Evolutionary conservation across 2,888 invertebrate species (phyloP), one percentile per base, ranked within the genome.

Genomic region (Ceramica pisi): DNA sequence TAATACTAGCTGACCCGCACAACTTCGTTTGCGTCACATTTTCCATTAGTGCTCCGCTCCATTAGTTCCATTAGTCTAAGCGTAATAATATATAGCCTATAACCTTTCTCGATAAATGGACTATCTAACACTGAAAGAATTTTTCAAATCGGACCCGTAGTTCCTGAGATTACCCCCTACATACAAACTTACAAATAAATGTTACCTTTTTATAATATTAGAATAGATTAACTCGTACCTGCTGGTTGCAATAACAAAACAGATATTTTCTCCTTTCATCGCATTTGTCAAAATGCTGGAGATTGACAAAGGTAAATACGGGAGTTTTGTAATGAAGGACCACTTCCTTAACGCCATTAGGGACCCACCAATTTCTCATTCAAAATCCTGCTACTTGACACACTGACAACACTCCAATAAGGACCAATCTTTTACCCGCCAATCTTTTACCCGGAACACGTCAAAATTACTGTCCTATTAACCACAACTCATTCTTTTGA

Each of bases 401-500:
- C 12, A 70, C 57, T 41, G 12, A 41, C 35, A 59, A 80, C 38
- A 44, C 53, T 19, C 48, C 75, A 62, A 59, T 53, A 69, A 75
- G 23, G 31, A 50, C 62, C 66, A 69, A 75, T 67, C 41, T 80
- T 60, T 70, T 61, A 69, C 72, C 38, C 66, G 12, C 57, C 63
- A 70, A 70, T 70, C 56, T 80, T 69, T 75, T 51, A 71, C 71
- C 35, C 73, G 9, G 46, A 31, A 16, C 61, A 73, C 57, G 57
- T 68, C 56, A 62, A 81, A 81, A 71, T 81, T 67, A 77, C 67
- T 68, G 79, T 76, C 59, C 56, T 66, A 48, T 71, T 81, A 63
- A 69, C 44, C 57, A 44, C n/a, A 70, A 63, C 26, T 71, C 65
- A 67, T 75, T 81, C 67, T 70, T 50, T 23, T 8, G 31, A 55